Conservation (phyloP, 2,113 vertebrate species). For the Elachura formosa region DNA sequence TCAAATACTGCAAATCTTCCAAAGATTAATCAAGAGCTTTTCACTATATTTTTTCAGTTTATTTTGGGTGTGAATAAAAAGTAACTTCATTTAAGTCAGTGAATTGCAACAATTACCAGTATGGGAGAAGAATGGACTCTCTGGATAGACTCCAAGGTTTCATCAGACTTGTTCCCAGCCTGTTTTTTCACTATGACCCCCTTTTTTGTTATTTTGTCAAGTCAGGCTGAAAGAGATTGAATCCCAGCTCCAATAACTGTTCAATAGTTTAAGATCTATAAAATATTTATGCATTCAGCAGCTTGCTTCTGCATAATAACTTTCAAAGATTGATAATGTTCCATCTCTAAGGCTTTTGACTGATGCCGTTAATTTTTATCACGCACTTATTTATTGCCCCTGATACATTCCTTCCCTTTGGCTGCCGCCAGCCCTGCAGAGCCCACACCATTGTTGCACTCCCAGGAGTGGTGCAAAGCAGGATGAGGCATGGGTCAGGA, state of each 20-base stretch:
- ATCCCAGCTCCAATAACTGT: constrained; percentile 15
- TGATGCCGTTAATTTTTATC: neutral
- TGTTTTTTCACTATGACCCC: neutral
- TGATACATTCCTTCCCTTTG: neutral
- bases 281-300: constrained; percentile 32
- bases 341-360: neutral
- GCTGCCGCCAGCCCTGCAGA: neutral
- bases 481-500: neutral
- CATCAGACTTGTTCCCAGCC: neutral
- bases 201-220: constrained; percentile 1
- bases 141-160: neutral
- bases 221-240: constrained; percentile 11
- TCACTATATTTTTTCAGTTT: neutral
- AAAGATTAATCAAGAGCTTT: neutral
- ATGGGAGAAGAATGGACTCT: neutral
- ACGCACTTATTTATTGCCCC: neutral
- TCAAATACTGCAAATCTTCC: neutral
- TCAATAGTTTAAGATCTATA: constrained; percentile 29
- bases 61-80: neutral
- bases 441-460: fast-evolving
- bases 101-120: neutral
- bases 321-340: neutral
- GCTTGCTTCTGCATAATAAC: constrained; percentile 11
- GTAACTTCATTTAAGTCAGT: neutral
- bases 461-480: neutral